These are phyloP conservation scores for Xiphophorus maculatus DNA, from an alignment of 2,113 vertebrate species.

Conservation along the genomic window DNA sequence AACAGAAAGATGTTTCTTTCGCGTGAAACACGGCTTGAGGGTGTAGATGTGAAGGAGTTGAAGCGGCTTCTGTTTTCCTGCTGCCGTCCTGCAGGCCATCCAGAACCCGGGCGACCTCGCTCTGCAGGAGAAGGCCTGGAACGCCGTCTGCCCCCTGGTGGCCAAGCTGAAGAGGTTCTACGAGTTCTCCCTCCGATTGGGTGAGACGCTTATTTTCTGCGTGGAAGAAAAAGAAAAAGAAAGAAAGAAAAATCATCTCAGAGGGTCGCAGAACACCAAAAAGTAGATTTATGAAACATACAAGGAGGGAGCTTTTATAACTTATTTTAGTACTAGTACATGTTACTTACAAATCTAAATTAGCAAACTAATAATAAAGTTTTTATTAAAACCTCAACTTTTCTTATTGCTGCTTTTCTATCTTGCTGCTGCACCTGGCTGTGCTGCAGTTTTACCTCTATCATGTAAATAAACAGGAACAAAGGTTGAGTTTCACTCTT, in stretches of 20 bases:
- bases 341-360: too few relatives aligned
- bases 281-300: too few relatives aligned
- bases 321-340: too few relatives aligned
- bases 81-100: conserved; percentile 82
- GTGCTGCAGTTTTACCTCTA: background rate
- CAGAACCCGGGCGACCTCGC: conserved; percentile 89
- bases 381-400: too few relatives aligned
- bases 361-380: too few relatives aligned
- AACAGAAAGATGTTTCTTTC: background rate
- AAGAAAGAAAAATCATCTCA: background rate
- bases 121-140: conserved; percentile 92
- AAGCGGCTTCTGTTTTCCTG: conserved; percentile 10
- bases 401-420: background rate
- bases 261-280: background rate
- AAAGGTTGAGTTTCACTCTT: background rate
- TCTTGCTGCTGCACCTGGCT: background rate
- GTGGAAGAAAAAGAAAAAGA: background rate
- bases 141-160: conserved; percentile 91
- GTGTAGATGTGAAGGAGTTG: background rate
- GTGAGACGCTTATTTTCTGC: conserved; percentile 71
- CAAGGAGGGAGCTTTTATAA: too few relatives aligned
- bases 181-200: conserved; percentile 91
- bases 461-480: background rate
- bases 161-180: conserved; percentile 93
- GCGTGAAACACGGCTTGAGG: conserved; percentile 1